Evolutionary conservation across 2,797 vertebrate genomes (phyloP).

Genomic region (Hozukius guyotensis): DNA sequence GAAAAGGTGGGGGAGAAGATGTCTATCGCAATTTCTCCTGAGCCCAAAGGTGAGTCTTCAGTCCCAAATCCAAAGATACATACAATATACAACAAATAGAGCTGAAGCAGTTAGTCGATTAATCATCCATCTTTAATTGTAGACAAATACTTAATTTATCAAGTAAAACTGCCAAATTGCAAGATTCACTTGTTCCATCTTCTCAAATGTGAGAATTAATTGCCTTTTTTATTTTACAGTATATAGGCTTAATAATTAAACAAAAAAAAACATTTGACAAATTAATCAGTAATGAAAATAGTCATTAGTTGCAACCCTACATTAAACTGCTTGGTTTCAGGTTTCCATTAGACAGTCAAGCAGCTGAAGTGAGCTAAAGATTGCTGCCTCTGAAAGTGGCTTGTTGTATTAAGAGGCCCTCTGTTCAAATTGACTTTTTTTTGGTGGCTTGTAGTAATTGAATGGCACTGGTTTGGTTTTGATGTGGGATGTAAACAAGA

Average conservation of each 20-base stretch:
- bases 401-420: background rate
- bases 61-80: background rate
- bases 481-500: slow-evolving; percentile 42
- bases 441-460: slow-evolving; percentile 19
- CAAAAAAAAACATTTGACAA: background rate
- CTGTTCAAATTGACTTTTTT: slow-evolving; percentile 1
- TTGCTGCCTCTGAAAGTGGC: background rate
- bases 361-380: background rate
- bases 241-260: background rate
- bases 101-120: background rate
- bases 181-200: background rate
- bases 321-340: background rate
- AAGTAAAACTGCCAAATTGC: background rate
- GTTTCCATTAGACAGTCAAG: slow-evolving; percentile 1
- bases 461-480: slow-evolving; percentile 17
- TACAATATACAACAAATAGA: background rate
- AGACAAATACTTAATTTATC: background rate
- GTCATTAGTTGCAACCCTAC: background rate
- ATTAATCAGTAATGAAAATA: background rate
- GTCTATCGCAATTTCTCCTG: no score
- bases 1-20: background rate
- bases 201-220: background rate
- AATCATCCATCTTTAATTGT: background rate
- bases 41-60: no score
- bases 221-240: background rate